Percentiles rank a stretch among this genome's conserved stretches.
Evolutionary conservation across 2,113 vertebrate species (phyloP).

Genomic region (Anhinga rufa): DNA sequence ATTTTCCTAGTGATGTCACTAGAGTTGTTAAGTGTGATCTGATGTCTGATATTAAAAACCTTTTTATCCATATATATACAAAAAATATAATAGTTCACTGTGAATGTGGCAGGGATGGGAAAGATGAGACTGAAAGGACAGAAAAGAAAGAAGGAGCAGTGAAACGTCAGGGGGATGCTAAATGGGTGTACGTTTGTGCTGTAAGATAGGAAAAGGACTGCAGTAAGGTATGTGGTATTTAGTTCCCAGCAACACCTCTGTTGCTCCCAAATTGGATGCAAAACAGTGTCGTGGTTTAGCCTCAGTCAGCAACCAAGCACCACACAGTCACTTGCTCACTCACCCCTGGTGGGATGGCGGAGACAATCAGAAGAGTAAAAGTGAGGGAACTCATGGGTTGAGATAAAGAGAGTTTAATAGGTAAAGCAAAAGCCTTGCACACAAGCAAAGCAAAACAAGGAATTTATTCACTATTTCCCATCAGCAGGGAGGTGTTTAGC

Average conservation of each 20-base stretch:
- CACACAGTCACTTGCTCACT: too few relatives aligned
- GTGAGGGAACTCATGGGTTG: too few relatives aligned
- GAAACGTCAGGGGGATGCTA: accelerated
- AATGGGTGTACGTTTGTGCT: neutral
- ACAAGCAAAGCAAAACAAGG: too few relatives aligned
- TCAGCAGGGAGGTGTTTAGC: too few relatives aligned
- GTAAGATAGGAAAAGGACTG: neutral
- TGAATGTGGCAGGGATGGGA: neutral
- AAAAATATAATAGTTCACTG: neutral
- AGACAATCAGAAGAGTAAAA: too few relatives aligned
- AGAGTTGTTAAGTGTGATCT: neutral
- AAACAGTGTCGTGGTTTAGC: neutral
- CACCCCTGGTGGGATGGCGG: too few relatives aligned
- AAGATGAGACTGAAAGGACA: neutral
- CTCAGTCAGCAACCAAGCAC: too few relatives aligned
- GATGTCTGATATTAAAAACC: neutral
- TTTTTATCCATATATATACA: neutral
- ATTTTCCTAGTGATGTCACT: neutral
- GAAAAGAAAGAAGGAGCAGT: neutral
- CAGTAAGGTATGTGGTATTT: neutral
- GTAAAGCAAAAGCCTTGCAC: too few relatives aligned
- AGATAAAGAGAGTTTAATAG: too few relatives aligned
- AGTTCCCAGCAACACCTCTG: neutral
- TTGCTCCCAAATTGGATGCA: neutral
- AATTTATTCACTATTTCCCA: too few relatives aligned